phyloP scores from a whole-genome alignment of 2,888 invertebrate species.

The Pyrrhosoma nymphula region DNA sequence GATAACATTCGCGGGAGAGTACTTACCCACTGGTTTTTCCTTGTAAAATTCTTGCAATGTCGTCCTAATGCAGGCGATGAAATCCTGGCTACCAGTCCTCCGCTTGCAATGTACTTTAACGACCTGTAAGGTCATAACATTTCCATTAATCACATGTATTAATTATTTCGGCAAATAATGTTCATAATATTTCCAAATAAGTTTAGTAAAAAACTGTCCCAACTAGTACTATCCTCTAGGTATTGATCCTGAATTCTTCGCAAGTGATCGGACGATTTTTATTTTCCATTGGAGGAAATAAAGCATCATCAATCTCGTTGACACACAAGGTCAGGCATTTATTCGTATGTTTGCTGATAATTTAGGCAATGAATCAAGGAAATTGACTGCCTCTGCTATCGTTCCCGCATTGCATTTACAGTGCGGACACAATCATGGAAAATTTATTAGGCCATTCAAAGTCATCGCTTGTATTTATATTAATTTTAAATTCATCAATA shows the following conservation, averaged over 20 bases:
- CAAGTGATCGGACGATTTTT: neutral
- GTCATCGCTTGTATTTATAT: neutral
- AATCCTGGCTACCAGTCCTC: slow-evolving; percentile 87
- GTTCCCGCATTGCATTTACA: neutral
- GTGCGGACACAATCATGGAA: neutral
- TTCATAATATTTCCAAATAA: too few relatives aligned
- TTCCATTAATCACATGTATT: neutral
- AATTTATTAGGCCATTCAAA: neutral
- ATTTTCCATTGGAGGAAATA: neutral
- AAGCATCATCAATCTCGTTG: neutral
- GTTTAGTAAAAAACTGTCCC: too few relatives aligned
- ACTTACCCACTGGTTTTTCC: slow-evolving; percentile 85
- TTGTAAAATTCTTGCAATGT: slow-evolving; percentile 84
- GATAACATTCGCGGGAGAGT: neutral
- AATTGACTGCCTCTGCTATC: neutral
- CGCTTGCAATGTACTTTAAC: slow-evolving; percentile 87
- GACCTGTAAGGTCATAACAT: slow-evolving; percentile 79
- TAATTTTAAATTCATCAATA: neutral
- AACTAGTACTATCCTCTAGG: too few relatives aligned
- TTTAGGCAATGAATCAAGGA: neutral
- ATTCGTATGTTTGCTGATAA: neutral
- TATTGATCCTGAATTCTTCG: too few relatives aligned
- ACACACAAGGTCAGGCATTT: slow-evolving; percentile 8
- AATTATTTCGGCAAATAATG: neutral
- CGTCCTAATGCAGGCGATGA: slow-evolving; percentile 89